Conservation (phyloP, 2,888 invertebrate genomes). For the Heteropelma amictum region DNA sequence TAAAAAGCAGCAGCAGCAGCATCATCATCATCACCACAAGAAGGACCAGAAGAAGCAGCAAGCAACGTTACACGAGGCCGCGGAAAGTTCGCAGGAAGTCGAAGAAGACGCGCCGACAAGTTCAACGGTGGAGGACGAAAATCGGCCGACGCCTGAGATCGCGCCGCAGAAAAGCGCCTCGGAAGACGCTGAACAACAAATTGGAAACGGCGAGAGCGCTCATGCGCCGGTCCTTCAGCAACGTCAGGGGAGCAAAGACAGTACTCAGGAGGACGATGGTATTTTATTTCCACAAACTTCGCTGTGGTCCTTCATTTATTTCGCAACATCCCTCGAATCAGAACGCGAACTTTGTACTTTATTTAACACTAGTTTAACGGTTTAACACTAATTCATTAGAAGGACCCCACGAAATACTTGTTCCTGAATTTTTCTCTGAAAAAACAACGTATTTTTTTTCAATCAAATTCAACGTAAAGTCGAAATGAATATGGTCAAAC, state of each 20-base stretch:
- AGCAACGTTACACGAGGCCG: constrained; percentile 75
- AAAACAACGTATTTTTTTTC: too few species aligned
- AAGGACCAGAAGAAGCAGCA: constrained; percentile 79
- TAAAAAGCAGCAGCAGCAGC: constrained; percentile 96
- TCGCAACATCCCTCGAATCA: too few species aligned
- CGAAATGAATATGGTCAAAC: too few species aligned
- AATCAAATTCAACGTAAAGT: too few species aligned
- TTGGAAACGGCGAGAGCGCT: constrained; percentile 82
- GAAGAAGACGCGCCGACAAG: constrained; percentile 77
- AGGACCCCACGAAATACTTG: too few species aligned
- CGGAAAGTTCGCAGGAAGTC: constrained; percentile 73
- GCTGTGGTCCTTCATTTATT: too few species aligned
- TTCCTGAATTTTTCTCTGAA: too few species aligned
- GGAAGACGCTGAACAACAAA: constrained; percentile 69
- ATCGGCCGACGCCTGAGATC: constrained; percentile 72
- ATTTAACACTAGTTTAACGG: too few species aligned
- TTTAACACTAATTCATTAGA: too few species aligned
- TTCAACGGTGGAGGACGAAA: constrained; percentile 71
- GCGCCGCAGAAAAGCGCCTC: constrained; percentile 71
- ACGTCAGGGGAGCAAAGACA: constrained; percentile 89
- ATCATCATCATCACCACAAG: constrained; percentile 87
- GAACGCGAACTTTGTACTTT: too few species aligned
- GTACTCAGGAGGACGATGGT: constrained; percentile 81
- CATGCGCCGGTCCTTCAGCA: constrained; percentile 82
- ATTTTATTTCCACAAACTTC: constrained; percentile 8